Percentiles rank a stretch among this genome's conserved stretches.
These are phyloP conservation scores for Microcebus ravelobensis DNA, from an alignment of 2,113 vertebrate species.

Conservation along the genomic window DNA sequence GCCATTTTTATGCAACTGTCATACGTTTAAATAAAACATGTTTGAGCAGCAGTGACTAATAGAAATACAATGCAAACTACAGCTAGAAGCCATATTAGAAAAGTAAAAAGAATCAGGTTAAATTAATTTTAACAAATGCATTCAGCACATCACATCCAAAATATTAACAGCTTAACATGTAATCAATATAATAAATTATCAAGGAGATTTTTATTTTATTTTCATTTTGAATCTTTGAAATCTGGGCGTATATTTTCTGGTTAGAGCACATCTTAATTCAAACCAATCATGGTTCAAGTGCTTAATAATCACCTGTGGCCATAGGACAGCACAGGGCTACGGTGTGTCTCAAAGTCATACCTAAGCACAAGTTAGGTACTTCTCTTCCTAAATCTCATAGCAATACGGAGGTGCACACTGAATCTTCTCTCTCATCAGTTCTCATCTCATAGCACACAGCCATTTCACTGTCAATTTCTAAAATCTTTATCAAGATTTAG, in stretches of 20 bases:
- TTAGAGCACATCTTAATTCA: neutral
- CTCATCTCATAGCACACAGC: neutral
- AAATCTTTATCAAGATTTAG: neutral
- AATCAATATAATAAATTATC: neutral
- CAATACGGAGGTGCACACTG: neutral
- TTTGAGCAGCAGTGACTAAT: neutral
- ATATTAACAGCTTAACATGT: neutral
- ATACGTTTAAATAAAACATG: neutral
- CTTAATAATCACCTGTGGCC: neutral
- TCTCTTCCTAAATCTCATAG: slow-evolving; percentile 37
- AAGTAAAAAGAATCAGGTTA: neutral
- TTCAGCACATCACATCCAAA: neutral
- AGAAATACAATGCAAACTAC: slow-evolving; percentile 3
- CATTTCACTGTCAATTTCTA: neutral
- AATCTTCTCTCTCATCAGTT: neutral
- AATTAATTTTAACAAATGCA: slow-evolving; percentile 3
- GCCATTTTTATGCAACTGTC: neutral
- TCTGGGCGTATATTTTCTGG: neutral
- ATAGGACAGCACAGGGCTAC: neutral
- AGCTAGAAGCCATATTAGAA: slow-evolving; percentile 16
- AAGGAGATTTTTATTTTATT: neutral
- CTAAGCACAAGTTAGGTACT: neutral
- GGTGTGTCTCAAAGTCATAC: neutral
- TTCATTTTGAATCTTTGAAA: slow-evolving; percentile 22
- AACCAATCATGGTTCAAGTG: neutral